Percentiles rank a stretch among this genome's conserved stretches.
These are phyloP conservation scores for Ostrea denselamellosa DNA, from an alignment of 1,140 invertebrate genomes.

Conservation along the genomic window DNA sequence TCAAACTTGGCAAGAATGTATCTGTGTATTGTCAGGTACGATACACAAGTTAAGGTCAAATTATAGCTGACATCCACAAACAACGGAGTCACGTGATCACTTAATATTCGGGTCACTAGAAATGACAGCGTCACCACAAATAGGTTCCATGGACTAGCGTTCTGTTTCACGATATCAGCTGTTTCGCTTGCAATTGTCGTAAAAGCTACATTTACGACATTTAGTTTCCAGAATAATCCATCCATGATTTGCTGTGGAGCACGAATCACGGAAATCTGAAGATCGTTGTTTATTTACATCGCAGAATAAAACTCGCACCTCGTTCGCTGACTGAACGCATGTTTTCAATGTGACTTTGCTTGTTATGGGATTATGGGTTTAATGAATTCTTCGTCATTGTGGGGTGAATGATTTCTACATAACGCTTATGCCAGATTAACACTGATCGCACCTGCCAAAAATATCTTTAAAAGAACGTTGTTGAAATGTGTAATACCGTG, in stretches of 20 bases:
- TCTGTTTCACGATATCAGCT: conserved; percentile 13
- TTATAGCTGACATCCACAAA: background rate
- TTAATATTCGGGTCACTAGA: background rate
- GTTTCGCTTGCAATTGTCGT: conserved; percentile 3
- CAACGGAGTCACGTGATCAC: background rate
- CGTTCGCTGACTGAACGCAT: background rate
- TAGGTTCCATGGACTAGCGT: background rate
- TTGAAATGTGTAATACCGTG: background rate
- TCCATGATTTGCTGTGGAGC: background rate
- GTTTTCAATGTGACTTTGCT: background rate
- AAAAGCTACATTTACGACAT: conserved; percentile 23
- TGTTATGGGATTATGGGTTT: background rate
- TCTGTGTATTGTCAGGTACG: conserved; percentile 27
- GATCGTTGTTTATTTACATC: background rate
- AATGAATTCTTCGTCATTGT: background rate
- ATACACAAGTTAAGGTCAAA: background rate
- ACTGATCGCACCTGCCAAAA: background rate
- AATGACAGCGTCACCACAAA: background rate
- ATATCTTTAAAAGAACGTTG: background rate
- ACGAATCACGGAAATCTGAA: background rate
- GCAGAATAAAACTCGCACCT: background rate
- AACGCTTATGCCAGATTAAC: background rate
- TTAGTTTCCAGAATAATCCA: conserved; percentile 39
- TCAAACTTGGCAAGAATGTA: conserved; percentile 40
- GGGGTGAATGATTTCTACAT: background rate